Conservation (phyloP, 1,140 invertebrate species). For the Caenorhabditis inopinata region DNA sequence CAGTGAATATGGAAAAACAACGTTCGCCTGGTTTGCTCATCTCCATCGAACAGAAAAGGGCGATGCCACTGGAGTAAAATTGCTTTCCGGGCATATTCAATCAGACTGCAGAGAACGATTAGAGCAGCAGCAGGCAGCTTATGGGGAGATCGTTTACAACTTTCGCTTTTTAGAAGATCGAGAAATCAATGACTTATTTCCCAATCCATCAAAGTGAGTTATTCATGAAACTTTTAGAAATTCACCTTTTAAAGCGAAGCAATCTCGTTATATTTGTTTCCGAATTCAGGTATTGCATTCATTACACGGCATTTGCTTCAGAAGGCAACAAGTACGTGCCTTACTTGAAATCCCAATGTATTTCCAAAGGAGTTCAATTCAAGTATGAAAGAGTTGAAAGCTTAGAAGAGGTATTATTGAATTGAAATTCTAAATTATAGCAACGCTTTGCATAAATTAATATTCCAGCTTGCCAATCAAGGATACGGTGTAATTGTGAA, state of each 20-base stretch:
- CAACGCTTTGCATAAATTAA: too few species aligned
- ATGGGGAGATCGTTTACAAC: conserved; percentile 60
- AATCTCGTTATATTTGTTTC: too few species aligned
- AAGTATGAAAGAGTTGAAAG: not conserved
- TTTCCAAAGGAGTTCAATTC: conserved; percentile 34
- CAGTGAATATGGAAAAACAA: conserved; percentile 27
- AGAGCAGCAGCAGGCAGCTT: conserved; percentile 34
- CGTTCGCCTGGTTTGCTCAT: conserved; percentile 35
- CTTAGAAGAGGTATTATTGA: conserved; percentile 17
- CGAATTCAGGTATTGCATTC: conserved; percentile 36
- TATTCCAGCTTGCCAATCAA: conserved; percentile 22
- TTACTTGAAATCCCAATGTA: conserved; percentile 10
- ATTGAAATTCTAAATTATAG: not conserved
- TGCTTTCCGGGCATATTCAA: conserved; percentile 41
- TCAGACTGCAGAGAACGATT: conserved; percentile 23
- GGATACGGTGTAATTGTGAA: conserved; percentile 39
- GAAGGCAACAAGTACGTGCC: conserved; percentile 43
- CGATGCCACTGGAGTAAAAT: conserved; percentile 34
- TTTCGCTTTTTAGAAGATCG: conserved; percentile 53
- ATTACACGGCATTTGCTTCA: conserved; percentile 42
- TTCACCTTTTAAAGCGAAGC: too few species aligned
- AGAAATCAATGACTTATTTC: conserved; percentile 33
- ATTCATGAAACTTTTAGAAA: not conserved
- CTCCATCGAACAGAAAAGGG: conserved; percentile 13
- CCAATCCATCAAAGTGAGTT: conserved; percentile 13